phyloP scores from a whole-genome alignment of 2,797 vertebrate genomes.

The Diplodus sargus region DNA sequence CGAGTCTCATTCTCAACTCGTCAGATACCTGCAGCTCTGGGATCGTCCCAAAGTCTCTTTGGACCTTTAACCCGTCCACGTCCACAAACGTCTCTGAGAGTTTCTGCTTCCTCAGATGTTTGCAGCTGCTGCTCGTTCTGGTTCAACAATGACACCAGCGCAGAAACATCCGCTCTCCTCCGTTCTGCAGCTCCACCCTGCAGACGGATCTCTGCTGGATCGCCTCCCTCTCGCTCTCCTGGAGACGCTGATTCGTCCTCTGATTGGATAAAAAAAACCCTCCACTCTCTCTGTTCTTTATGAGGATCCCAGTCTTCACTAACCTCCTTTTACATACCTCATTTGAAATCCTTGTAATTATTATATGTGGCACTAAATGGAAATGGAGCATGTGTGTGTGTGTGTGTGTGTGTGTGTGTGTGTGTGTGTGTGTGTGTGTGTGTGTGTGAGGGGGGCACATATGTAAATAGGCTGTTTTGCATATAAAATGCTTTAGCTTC shows the following conservation, averaged over 20 bases:
- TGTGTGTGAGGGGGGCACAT: conserved; percentile 44
- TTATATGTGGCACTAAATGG: conserved; percentile 78
- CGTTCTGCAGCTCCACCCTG: conserved; percentile 26
- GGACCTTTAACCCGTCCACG: not conserved
- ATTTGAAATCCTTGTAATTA: conserved; percentile 80
- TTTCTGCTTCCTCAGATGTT: not conserved
- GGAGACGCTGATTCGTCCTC: conserved; percentile 47
- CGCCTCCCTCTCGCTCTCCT: conserved; percentile 35
- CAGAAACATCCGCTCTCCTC: conserved; percentile 5
- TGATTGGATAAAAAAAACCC: conserved; percentile 50
- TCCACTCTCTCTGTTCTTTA: conserved; percentile 68
- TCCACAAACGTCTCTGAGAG: too few species aligned
- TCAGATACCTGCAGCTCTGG: too few species aligned
- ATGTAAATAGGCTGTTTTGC: conserved; percentile 86
- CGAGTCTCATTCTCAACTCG: too few species aligned
- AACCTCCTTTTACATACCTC: conserved; percentile 67
- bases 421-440: conserved; percentile 25
- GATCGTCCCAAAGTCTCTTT: too few species aligned
- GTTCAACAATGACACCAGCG: not conserved
- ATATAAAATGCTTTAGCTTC: conserved; percentile 87
- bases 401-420: conserved; percentile 1
- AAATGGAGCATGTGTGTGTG: conserved; percentile 44
- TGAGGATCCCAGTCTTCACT: conserved; percentile 68
- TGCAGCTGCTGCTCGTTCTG: not conserved
- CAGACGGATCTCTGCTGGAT: conserved; percentile 34